Conservation (phyloP, 2,113 vertebrate genomes). For the Thinocorus orbignyianus region DNA sequence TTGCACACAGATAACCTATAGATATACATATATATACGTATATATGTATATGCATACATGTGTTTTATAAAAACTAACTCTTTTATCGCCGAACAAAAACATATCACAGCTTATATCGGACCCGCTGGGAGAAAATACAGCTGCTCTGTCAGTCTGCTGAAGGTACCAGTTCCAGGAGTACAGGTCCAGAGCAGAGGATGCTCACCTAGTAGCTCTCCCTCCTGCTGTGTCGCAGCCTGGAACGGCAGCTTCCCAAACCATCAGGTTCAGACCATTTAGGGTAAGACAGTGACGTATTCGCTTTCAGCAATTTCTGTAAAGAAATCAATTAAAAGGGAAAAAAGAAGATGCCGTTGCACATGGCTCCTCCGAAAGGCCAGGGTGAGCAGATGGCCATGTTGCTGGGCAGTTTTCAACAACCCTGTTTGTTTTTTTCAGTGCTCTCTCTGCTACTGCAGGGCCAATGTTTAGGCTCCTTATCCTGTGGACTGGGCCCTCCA, state of each 20-base stretch:
- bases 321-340: not conserved
- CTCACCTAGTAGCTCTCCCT: not conserved
- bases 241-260: accelerated
- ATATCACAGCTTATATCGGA: not conserved
- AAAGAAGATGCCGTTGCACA: not conserved
- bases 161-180: not conserved
- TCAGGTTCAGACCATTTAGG: not conserved
- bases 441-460: not conserved
- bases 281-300: not conserved
- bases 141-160: not conserved
- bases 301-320: not conserved
- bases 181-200: too few relatives aligned
- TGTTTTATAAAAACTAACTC: not conserved
- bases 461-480: accelerated
- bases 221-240: accelerated
- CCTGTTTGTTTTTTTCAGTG: not conserved
- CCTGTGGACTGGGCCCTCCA: not conserved
- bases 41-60: not conserved
- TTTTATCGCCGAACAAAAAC: not conserved
- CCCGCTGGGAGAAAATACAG: not conserved
- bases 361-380: not conserved
- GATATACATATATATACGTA: too few relatives aligned
- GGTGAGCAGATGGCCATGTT: not conserved
- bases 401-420: not conserved
- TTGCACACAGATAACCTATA: not conserved